A percentile compares a stretch with the other conserved stretches of the same genome.
phyloP scores from a whole-genome alignment of 2,113 vertebrate genomes.

The Gracilinanus agilis region DNA sequence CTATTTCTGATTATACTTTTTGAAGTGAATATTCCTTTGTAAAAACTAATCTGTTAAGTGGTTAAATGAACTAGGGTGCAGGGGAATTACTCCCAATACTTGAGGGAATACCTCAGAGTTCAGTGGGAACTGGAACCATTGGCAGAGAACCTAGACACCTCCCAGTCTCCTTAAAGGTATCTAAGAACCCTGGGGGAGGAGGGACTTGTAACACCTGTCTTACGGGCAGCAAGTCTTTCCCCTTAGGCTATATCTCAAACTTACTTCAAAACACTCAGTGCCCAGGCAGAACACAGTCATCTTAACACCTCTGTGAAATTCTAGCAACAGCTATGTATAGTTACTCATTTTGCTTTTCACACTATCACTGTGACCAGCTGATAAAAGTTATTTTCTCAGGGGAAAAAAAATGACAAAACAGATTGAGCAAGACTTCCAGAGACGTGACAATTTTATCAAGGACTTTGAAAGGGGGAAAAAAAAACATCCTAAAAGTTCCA shows the following conservation, averaged over 20 bases:
- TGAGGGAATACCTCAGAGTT: not conserved
- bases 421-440: not conserved
- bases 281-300: not conserved
- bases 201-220: not conserved
- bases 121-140: not conserved
- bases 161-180: not conserved
- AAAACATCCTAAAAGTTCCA: not conserved
- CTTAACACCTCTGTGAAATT: not conserved
- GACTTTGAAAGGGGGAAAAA: not conserved
- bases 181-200: not conserved
- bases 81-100: not conserved
- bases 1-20: not conserved
- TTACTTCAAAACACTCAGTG: not conserved
- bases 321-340: not conserved
- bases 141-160: not conserved
- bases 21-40: not conserved
- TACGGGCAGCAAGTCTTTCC: not conserved
- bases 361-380: not conserved
- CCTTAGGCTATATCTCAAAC: not conserved
- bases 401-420: not conserved
- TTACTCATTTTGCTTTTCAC: not conserved
- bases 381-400: not conserved
- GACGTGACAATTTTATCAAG: not conserved
- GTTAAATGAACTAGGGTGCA: not conserved
- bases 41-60: not conserved